Conservation (phyloP, 2,797 vertebrate species). For the Myotis daubentonii region DNA sequence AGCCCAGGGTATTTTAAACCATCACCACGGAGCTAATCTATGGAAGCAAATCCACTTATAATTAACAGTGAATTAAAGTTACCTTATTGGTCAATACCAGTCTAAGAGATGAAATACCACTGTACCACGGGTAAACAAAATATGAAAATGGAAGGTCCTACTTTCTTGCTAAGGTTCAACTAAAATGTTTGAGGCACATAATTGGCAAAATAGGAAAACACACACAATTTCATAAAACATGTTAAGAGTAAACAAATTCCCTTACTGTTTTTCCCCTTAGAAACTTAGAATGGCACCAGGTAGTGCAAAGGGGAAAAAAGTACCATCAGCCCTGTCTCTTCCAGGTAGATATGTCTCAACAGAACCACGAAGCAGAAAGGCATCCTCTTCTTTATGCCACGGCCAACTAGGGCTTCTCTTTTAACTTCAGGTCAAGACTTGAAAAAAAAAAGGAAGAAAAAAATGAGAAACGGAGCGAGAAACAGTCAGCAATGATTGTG, state of each 20-base stretch:
- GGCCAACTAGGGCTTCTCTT: conserved; percentile 75
- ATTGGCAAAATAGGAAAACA: conserved; percentile 75
- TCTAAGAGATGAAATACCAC: conserved; percentile 43
- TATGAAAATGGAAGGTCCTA: conserved; percentile 63
- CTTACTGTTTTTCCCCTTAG: conserved; percentile 65
- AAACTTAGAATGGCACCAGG: conserved; percentile 72
- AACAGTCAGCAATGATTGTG: not conserved
- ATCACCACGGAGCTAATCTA: conserved; percentile 44
- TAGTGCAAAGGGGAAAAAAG: conserved; percentile 69
- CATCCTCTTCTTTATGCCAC: conserved; percentile 62
- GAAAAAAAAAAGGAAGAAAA: not conserved
- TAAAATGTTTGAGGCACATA: conserved; percentile 75
- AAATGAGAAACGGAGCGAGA: not conserved
- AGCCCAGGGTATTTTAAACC: not conserved
- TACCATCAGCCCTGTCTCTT: conserved; percentile 40
- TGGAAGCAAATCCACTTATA: conserved; percentile 20
- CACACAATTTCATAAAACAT: conserved; percentile 71
- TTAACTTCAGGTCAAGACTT: conserved; percentile 85
- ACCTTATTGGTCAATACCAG: not conserved
- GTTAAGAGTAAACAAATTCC: conserved; percentile 69
- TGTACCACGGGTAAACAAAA: conserved; percentile 24
- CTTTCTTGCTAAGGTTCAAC: conserved; percentile 71
- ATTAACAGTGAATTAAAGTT: conserved; percentile 13
- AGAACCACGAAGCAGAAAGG: conserved; percentile 53
- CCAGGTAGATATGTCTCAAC: not conserved